A percentile compares a stretch with the other conserved stretches of the same genome.
Conservation (phyloP, 1,140 invertebrate species). For the Drosophila gunungcola region DNA sequence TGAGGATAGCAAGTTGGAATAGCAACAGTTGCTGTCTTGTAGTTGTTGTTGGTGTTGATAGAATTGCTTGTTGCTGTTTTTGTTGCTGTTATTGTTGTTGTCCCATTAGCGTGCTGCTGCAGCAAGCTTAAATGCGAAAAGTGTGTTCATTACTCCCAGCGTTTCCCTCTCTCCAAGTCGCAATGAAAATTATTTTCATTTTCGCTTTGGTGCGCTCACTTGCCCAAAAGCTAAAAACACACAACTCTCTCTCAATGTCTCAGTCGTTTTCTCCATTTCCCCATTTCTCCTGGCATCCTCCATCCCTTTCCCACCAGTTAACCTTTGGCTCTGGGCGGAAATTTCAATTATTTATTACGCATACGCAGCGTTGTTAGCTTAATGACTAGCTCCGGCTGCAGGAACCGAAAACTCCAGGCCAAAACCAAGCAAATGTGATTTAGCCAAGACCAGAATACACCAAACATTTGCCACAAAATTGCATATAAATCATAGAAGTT, state of each 20-base stretch:
- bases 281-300: conserved; percentile 17
- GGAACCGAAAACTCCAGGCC: conserved; percentile 9
- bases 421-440: conserved; percentile 42
- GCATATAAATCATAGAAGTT: conserved; percentile 38
- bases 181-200: conserved; percentile 82
- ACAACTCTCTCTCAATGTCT: conserved; percentile 18
- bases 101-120: conserved; percentile 76
- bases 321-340: conserved; percentile 60
- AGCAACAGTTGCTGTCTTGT: conserved; percentile 69
- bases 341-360: conserved; percentile 81
- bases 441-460: conserved; percentile 24
- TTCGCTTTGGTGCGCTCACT: conserved; percentile 75
- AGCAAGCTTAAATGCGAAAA: conserved; percentile 78
- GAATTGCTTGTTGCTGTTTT: conserved; percentile 21
- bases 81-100: conserved; percentile 47
- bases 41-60: conserved; percentile 44
- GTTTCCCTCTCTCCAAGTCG: conserved; percentile 15
- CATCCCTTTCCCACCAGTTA: conserved; percentile 27
- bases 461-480: conserved; percentile 40
- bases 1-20: conserved; percentile 59
- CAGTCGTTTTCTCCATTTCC: conserved; percentile 17
- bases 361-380: conserved; percentile 73
- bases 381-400: conserved; percentile 61
- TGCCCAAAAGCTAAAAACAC: conserved; percentile 74
- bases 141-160: conserved; percentile 75